A percentile compares a stretch with the other conserved stretches of the same genome.
phyloP scores from a whole-genome alignment of 2,797 vertebrate genomes.

The Halcyon smyrnensis region DNA sequence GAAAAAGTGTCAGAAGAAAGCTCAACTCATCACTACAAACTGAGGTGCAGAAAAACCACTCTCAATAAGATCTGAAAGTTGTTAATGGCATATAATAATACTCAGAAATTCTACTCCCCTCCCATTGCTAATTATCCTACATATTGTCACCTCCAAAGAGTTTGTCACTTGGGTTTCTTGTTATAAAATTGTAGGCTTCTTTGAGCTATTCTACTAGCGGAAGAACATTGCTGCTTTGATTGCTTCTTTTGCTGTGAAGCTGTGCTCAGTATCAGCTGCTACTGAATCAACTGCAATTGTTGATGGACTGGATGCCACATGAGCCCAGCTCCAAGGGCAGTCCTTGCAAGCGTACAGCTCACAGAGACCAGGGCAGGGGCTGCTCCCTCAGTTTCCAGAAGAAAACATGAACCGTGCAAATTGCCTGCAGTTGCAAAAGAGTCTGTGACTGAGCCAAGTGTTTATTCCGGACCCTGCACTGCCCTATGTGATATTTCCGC shows the following conservation, averaged over 20 bases:
- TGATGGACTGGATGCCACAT: not conserved
- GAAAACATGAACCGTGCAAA: not conserved
- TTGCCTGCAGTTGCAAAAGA: not conserved
- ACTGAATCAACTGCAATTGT: not conserved
- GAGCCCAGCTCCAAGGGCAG: not conserved
- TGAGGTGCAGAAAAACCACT: slow-evolving; percentile 14
- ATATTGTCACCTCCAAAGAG: slow-evolving; percentile 45
- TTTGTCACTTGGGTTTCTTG: slow-evolving; percentile 39
- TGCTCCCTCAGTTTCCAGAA: not conserved
- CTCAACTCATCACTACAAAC: slow-evolving; percentile 16
- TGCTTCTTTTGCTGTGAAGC: not conserved
- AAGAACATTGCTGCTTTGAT: not conserved
- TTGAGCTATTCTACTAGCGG: fast-evolving
- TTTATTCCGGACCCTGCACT: not conserved
- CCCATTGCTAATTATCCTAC: slow-evolving; percentile 59
- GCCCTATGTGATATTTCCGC: fast-evolving
- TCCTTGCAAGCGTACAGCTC: not conserved
- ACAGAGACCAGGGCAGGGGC: not conserved
- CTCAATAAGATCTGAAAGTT: slow-evolving; percentile 62
- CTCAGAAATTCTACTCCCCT: slow-evolving; percentile 22
- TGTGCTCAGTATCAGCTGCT: not conserved
- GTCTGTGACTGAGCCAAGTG: not conserved
- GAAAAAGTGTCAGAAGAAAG: slow-evolving; percentile 5
- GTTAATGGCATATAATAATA: slow-evolving; percentile 50
- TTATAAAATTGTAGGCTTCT: not conserved